Evolutionary conservation across 2,797 vertebrate species (phyloP).

Genomic region (Poecilia gillii): DNA sequence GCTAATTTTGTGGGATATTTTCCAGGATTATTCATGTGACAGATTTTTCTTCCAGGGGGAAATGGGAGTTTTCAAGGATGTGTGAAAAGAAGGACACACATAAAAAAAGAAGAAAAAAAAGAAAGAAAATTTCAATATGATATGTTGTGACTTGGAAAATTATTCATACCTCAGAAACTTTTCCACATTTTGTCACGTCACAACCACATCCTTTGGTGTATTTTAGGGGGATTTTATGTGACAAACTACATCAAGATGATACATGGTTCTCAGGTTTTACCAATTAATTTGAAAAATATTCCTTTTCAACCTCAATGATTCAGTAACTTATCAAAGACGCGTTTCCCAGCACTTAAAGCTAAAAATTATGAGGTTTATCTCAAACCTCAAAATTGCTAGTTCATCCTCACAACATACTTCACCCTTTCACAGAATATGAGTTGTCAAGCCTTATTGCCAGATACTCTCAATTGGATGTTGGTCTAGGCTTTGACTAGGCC

Average conservation of each 20-base stretch:
- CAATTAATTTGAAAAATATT: not conserved
- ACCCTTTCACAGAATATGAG: not conserved
- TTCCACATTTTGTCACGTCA: not conserved
- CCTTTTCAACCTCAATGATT: not conserved
- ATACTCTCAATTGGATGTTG: not conserved
- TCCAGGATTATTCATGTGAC: slow-evolving; percentile 49
- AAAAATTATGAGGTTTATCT: not conserved
- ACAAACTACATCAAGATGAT: not conserved
- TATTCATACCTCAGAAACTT: not conserved
- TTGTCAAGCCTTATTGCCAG: not conserved
- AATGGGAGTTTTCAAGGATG: slow-evolving; percentile 55
- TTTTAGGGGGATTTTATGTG: not conserved
- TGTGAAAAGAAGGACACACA: slow-evolving; percentile 40
- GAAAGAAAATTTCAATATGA: not conserved
- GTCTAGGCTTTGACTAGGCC: not conserved
- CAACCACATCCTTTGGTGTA: not conserved
- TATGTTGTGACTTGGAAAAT: not conserved
- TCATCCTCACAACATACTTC: too few relatives aligned
- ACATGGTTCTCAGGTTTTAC: not conserved
- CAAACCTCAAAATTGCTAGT: not conserved
- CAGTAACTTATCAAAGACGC: not conserved
- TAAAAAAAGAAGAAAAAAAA: not conserved
- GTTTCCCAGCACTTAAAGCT: not conserved
- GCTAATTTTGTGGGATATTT: slow-evolving; percentile 55
- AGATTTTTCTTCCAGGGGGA: slow-evolving; percentile 50